These are phyloP conservation scores for Noturus placidus DNA, from an alignment of 2,113 vertebrate genomes.

Conservation along the genomic window DNA sequence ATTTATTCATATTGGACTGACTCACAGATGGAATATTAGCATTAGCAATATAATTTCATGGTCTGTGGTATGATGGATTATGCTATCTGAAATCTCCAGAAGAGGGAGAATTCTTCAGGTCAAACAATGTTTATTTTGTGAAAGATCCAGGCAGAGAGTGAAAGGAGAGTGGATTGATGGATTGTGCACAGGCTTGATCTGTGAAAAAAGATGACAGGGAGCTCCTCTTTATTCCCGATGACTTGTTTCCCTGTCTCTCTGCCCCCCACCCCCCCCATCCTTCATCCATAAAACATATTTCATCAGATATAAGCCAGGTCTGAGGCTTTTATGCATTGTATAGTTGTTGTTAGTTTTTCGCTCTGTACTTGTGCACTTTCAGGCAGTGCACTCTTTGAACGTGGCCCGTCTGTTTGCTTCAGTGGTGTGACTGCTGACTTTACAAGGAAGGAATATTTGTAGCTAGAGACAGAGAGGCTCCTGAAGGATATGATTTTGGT, in stretches of 20 bases:
- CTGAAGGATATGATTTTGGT: constrained; percentile 64
- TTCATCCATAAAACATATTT: constrained; percentile 21
- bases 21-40: constrained; percentile 66
- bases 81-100: constrained; percentile 63
- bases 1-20: constrained; percentile 60
- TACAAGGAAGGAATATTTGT: constrained; percentile 57
- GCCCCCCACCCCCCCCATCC: background rate
- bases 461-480: constrained; percentile 61
- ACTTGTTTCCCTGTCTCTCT: constrained; percentile 38
- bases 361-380: constrained; percentile 26
- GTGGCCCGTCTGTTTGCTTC: constrained; percentile 38
- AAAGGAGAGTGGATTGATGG: constrained; percentile 39
- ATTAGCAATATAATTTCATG: constrained; percentile 76
- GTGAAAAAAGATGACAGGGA: constrained; percentile 56
- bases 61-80: constrained; percentile 67
- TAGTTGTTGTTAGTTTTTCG: constrained; percentile 53
- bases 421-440: constrained; percentile 48
- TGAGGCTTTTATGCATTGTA: constrained; percentile 53
- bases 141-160: constrained; percentile 54
- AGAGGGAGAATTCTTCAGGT: constrained; percentile 61
- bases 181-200: constrained; percentile 34
- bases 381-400: constrained; percentile 56
- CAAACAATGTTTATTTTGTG: constrained; percentile 67
- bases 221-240: constrained; percentile 37
- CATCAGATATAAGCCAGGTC: constrained; percentile 52